Conservation (phyloP, 2,113 vertebrate genomes). For the Pelodiscus sinensis region DNA sequence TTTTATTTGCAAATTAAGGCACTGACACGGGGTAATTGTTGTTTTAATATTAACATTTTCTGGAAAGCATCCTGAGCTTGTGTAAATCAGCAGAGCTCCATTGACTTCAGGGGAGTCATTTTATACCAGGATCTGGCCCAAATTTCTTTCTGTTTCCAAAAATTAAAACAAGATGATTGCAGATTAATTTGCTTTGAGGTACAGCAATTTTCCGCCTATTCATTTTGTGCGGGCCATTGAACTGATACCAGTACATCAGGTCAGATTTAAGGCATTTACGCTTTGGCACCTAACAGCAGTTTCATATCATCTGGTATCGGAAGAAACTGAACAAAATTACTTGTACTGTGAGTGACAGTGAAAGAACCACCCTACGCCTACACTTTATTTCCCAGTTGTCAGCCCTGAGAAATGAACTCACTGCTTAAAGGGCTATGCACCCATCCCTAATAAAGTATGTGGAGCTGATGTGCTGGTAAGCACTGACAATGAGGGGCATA, state of each 20-base stretch:
- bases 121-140: fast-evolving
- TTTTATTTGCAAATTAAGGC: slow-evolving; percentile 43
- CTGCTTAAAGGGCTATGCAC: not conserved
- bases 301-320: not conserved
- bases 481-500: not conserved
- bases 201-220: not conserved
- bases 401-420: not conserved
- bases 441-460: fast-evolving
- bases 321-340: fast-evolving
- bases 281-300: not conserved
- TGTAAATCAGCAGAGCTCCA: not conserved
- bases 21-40: not conserved
- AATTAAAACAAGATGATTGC: not conserved
- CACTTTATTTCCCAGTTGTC: fast-evolving
- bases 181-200: fast-evolving
- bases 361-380: not conserved
- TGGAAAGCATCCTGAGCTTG: not conserved
- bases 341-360: fast-evolving
- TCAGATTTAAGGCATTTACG: not conserved
- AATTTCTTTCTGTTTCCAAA: not conserved
- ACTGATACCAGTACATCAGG: not conserved
- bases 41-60: not conserved
- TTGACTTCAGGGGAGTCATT: not conserved
- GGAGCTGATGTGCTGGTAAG: fast-evolving
- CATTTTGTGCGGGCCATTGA: not conserved